Evolutionary conservation across 2,888 invertebrate genomes (phyloP).

Genomic region (Mythimna lalbum): DNA sequence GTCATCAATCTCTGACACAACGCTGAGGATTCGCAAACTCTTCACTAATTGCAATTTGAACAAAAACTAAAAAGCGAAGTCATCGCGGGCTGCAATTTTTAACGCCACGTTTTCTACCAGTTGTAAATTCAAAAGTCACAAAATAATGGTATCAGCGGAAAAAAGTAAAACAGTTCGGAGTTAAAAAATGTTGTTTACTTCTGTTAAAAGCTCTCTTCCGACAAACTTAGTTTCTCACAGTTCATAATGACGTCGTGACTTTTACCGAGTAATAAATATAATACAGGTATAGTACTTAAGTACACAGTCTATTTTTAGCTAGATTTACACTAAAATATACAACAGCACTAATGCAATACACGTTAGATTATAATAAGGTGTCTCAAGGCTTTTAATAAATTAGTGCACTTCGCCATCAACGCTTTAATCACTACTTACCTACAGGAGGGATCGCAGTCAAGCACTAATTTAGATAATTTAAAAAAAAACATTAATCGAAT

Average conservation of each 20-base stretch:
- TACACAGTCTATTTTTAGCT: no score
- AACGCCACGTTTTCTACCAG: conserved; percentile 81
- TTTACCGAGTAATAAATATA: conserved; percentile 25
- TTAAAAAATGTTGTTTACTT: conserved; percentile 60
- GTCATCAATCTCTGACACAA: conserved; percentile 90
- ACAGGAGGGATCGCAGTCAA: no score
- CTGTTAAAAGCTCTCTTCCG: conserved; percentile 37
- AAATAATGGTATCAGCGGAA: conserved; percentile 66
- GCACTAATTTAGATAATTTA: no score
- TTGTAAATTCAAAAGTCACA: conserved; percentile 72
- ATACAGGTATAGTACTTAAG: neutral
- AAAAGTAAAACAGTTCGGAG: conserved; percentile 57
- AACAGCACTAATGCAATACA: no score
- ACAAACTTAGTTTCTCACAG: conserved; percentile 32
- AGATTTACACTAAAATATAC: no score
- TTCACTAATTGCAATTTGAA: conserved; percentile 90
- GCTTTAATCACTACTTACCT: no score
- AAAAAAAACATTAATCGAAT: no score
- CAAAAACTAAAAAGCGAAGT: conserved; percentile 89
- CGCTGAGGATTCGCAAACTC: conserved; percentile 89
- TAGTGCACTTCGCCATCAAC: no score
- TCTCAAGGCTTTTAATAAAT: no score
- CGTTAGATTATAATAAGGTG: no score
- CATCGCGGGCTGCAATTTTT: conserved; percentile 87
- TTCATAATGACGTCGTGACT: conserved; percentile 39